Conservation (phyloP, 2,888 invertebrate genomes). For the Agrotis clavis region DNA sequence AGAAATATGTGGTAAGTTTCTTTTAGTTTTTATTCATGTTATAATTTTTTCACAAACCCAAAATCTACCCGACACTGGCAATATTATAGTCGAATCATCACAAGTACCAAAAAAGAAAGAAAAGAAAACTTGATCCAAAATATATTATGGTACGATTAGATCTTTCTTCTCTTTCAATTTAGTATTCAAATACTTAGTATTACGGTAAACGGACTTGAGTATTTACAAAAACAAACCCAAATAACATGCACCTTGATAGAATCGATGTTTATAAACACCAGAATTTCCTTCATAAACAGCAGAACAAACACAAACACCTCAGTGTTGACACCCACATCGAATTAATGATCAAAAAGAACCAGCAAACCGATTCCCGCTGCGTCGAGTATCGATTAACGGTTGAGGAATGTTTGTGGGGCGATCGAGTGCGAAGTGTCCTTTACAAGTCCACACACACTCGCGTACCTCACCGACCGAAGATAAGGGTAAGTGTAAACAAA, state of each 20-base stretch:
- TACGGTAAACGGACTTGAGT: too few species aligned
- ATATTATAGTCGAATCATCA: too few species aligned
- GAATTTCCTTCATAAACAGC: slow-evolving; percentile 6
- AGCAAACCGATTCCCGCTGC: slow-evolving; percentile 27
- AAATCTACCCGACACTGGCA: too few species aligned
- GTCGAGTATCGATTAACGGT: slow-evolving; percentile 53
- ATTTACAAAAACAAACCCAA: too few species aligned
- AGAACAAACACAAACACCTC: slow-evolving; percentile 33
- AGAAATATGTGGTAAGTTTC: background rate
- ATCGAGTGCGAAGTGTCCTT: slow-evolving; percentile 28
- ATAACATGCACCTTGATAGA: too few species aligned
- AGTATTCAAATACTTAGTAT: too few species aligned
- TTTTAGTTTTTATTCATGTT: background rate
- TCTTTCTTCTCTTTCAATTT: background rate
- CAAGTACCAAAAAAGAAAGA: too few species aligned
- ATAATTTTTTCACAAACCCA: background rate
- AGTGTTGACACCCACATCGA: slow-evolving; percentile 23
- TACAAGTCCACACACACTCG: slow-evolving; percentile 25
- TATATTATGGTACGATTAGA: background rate
- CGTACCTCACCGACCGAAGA: slow-evolving; percentile 17
- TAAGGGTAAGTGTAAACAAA: slow-evolving; percentile 27
- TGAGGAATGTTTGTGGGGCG: slow-evolving; percentile 41
- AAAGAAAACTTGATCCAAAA: background rate
- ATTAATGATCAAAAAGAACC: slow-evolving; percentile 49
- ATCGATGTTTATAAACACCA: background rate